Evolutionary conservation across 2,888 invertebrate species (phyloP), one percentile per base, ranked within the genome.

Genomic region (Petrophora chlorosata): DNA sequence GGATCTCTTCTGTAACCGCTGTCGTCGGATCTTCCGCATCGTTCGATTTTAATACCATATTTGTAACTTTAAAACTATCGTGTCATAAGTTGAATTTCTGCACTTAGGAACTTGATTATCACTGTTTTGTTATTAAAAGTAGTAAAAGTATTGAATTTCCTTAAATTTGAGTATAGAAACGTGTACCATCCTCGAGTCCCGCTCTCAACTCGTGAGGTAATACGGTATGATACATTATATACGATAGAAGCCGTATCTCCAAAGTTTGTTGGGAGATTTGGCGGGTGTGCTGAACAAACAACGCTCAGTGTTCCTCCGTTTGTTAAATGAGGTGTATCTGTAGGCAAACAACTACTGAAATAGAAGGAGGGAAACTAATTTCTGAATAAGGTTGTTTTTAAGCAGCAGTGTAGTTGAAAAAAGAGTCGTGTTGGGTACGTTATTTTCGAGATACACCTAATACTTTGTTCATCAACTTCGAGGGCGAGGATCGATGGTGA

Each of bases 1-100:
- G 75, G 0, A 89, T 87, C 56, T 82, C 87, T 41, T 85, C 87
- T 40, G 67, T 70, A 5, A 33, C 53, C 19, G 59, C 53, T 3
- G 67, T 40, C 2, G 56, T 53, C 3, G 67, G 48, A 3, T 51
- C 52, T 42, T 77, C 78, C 0, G 72, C 73, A 23, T 88, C 89
- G 25, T 67, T 72, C 28, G 63, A 61, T 0, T 56, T 61, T 22
- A 51, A 55, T 55, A 76, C 79, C 78, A 81, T 85, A 10, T 65
- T 40, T n/a, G n/a, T n/a, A n/a, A n/a, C n/a, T n/a, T n/a, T n/a
- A n/a, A n/a, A n/a, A n/a, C n/a, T n/a, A n/a, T n/a, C n/a, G n/a
- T n/a, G n/a, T n/a, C n/a, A n/a, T n/a, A n/a, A n/a, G n/a, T n/a
- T n/a, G n/a, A n/a, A n/a, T n/a, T n/a, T n/a, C n/a, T n/a, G n/a